Percentiles rank a stretch among this genome's conserved stretches.
These are phyloP conservation scores for Heliconius hortense DNA, from an alignment of 2,888 invertebrate species.

Conservation along the genomic window DNA sequence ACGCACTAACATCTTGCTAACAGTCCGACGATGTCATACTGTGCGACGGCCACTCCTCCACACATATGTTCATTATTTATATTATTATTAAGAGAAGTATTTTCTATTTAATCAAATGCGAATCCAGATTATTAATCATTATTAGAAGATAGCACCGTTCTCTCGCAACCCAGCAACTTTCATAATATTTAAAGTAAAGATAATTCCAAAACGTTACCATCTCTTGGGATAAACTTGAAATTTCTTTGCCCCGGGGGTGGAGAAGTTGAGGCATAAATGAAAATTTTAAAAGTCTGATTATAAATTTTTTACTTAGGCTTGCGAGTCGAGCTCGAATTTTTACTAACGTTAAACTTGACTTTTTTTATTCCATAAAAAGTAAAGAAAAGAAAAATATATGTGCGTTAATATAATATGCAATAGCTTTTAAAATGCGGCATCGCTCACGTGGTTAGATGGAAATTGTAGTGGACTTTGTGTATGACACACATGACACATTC, in stretches of 20 bases:
- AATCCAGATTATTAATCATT: background rate
- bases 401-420: background rate
- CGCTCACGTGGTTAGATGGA: background rate
- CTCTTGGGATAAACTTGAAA: background rate
- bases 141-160: background rate
- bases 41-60: background rate
- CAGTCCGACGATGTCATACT: background rate
- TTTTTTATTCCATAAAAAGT: background rate
- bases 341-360: background rate
- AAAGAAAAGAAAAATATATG: background rate
- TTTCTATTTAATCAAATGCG: background rate
- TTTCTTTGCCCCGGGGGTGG: background rate
- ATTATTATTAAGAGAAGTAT: no score
- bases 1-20: no score
- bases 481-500: background rate
- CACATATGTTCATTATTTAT: no score
- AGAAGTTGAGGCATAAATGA: background rate
- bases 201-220: conserved; percentile 2
- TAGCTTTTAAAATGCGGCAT: background rate
- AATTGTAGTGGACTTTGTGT: background rate
- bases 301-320: conserved; percentile 4
- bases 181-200: background rate
- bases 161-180: background rate
- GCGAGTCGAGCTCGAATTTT: no score
- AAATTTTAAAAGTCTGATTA: background rate